Percentiles rank a stretch among this genome's conserved stretches.
These are phyloP conservation scores for Seira musarum DNA, from an alignment of 2,888 invertebrate species.

Conservation along the genomic window DNA sequence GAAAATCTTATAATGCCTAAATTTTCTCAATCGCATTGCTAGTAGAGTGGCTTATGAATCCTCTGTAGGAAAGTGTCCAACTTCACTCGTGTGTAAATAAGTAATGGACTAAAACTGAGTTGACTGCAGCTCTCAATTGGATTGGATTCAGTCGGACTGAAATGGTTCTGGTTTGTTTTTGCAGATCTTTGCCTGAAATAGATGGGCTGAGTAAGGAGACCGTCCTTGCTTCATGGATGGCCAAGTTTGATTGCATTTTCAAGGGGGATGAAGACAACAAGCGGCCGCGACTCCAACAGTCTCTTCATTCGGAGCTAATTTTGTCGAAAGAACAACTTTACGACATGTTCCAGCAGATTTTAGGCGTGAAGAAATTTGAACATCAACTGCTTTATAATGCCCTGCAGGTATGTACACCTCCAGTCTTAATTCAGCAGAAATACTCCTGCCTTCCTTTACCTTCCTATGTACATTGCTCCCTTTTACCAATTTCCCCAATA, in stretches of 20 bases:
- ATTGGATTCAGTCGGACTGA: no score
- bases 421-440: not conserved
- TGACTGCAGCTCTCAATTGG: no score
- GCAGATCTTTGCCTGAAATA: constrained; percentile 96
- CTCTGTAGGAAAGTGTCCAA: no score
- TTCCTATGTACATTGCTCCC: no score
- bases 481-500: no score
- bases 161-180: no score
- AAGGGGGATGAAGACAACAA: constrained; percentile 91
- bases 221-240: constrained; percentile 98
- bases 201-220: constrained; percentile 99
- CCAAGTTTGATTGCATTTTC: constrained; percentile 99
- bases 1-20: no score
- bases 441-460: not conserved
- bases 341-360: constrained; percentile 99
- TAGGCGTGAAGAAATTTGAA: constrained; percentile 99
- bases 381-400: constrained; percentile 99
- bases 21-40: no score
- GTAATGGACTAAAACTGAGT: no score
- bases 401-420: constrained; percentile 87
- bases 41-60: no score
- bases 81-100: no score
- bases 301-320: constrained; percentile 92
- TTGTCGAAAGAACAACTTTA: constrained; percentile 99
- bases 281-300: constrained; percentile 91